These are phyloP conservation scores for Goniozus legneri DNA, from an alignment of 1,140 invertebrate species.

Conservation along the genomic window DNA sequence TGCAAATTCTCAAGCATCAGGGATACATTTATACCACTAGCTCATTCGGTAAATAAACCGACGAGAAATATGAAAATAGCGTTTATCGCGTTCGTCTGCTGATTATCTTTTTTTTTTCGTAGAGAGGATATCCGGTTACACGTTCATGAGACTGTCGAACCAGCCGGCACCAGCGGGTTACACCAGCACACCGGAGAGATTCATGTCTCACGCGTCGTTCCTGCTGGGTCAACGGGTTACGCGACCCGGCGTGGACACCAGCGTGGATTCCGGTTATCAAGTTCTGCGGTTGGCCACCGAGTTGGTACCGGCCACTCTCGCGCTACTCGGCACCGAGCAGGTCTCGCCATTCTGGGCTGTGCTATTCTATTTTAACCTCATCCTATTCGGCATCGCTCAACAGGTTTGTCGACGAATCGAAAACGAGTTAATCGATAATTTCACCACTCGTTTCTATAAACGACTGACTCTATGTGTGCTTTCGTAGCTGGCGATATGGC, in stretches of 20 bases:
- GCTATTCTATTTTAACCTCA: slow-evolving; percentile 80
- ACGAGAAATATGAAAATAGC: slow-evolving; percentile 6
- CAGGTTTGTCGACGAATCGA: slow-evolving; percentile 56
- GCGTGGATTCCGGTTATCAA: slow-evolving; percentile 71
- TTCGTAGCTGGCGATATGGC: slow-evolving; percentile 71
- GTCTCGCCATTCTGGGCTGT: slow-evolving; percentile 83
- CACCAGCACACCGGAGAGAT: slow-evolving; percentile 59
- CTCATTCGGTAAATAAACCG: slow-evolving; percentile 71
- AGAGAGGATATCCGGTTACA: slow-evolving; percentile 73
- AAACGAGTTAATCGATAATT: neutral
- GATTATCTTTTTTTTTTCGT: slow-evolving; percentile 26
- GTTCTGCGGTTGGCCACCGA: slow-evolving; percentile 76
- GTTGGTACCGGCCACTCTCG: slow-evolving; percentile 77
- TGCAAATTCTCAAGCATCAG: slow-evolving; percentile 68
- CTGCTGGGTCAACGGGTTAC: slow-evolving; percentile 68
- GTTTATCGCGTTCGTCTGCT: slow-evolving; percentile 1
- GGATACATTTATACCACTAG: slow-evolving; percentile 74
- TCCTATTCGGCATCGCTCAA: slow-evolving; percentile 82
- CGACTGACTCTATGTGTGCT: slow-evolving; percentile 27
- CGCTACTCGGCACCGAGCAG: slow-evolving; percentile 65
- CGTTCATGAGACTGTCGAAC: slow-evolving; percentile 61
- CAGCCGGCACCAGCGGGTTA: slow-evolving; percentile 53
- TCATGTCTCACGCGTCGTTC: slow-evolving; percentile 68
- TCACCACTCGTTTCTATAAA: too few relatives aligned
- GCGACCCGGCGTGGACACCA: slow-evolving; percentile 54